Percentiles rank a stretch among this genome's conserved stretches.
phyloP scores from a whole-genome alignment of 2,113 vertebrate genomes.

The Epinephelus fuscoguttatus region DNA sequence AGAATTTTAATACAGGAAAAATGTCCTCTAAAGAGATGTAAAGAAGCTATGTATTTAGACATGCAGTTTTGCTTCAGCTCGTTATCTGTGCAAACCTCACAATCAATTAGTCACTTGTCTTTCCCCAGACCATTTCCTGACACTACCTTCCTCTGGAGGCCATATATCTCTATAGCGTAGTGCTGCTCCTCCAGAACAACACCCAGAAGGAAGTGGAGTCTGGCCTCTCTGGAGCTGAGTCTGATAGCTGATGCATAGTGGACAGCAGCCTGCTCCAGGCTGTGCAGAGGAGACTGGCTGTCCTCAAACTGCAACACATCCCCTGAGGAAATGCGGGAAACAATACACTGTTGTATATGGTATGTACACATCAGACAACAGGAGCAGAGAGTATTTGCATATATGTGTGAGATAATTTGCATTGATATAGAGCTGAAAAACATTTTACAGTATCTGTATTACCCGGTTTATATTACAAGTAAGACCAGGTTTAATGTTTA shows the following conservation, averaged over 20 bases:
- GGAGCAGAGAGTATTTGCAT: slow-evolving; percentile 16
- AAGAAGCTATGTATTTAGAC: neutral
- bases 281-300: slow-evolving; percentile 63
- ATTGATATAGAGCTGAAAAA: neutral
- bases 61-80: neutral
- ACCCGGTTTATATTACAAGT: neutral
- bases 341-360: neutral
- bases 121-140: neutral
- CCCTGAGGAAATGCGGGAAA: slow-evolving; percentile 53
- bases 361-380: neutral
- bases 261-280: slow-evolving; percentile 72
- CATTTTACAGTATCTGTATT: neutral
- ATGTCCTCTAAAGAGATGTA: neutral
- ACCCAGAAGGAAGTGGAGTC: slow-evolving; percentile 79
- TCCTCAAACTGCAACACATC: slow-evolving; percentile 57
- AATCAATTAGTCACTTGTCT: neutral
- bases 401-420: slow-evolving; percentile 7
- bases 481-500: neutral
- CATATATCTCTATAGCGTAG: slow-evolving; percentile 71
- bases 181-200: slow-evolving; percentile 76
- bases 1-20: too few species aligned
- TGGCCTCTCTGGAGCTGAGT: slow-evolving; percentile 68
- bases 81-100: neutral
- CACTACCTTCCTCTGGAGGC: slow-evolving; percentile 70
- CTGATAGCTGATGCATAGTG: slow-evolving; percentile 78